These are phyloP conservation scores for Neelides sp. DNA, from an alignment of 1,140 invertebrate species.

Conservation along the genomic window DNA sequence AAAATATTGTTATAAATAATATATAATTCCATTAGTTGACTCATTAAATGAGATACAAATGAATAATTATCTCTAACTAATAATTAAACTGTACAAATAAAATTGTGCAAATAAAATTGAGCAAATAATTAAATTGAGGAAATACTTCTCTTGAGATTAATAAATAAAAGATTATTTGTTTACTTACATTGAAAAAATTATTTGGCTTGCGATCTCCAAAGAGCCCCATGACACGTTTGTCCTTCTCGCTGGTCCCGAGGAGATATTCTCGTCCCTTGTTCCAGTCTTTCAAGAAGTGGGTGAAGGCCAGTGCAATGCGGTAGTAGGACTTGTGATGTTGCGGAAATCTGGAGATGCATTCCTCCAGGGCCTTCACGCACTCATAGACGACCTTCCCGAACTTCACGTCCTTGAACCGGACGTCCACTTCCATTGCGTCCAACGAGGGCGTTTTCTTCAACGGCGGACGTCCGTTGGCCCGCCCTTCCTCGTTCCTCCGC, in stretches of 20 bases:
- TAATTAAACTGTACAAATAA: neutral
- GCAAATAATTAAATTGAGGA: too few relatives aligned
- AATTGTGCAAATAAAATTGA: too few relatives aligned
- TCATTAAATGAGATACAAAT: too few relatives aligned
- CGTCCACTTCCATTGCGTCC: slow-evolving; percentile 9
- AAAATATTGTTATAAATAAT: slow-evolving; percentile 7
- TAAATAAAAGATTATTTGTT: neutral
- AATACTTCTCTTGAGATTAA: too few relatives aligned
- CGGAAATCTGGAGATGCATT: slow-evolving; percentile 69
- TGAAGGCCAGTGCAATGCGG: slow-evolving; percentile 69
- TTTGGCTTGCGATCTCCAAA: slow-evolving; percentile 68
- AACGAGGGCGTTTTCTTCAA: neutral
- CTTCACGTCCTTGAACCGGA: slow-evolving; percentile 17
- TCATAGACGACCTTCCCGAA: slow-evolving; percentile 36
- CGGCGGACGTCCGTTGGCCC: neutral
- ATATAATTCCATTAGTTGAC: neutral
- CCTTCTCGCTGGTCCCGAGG: slow-evolving; percentile 46
- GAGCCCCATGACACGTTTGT: slow-evolving; percentile 57
- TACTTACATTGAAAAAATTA: slow-evolving; percentile 77
- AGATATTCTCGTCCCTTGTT: slow-evolving; percentile 56
- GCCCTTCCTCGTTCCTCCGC: too few relatives aligned
- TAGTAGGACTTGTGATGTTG: slow-evolving; percentile 89
- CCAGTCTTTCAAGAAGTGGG: slow-evolving; percentile 52
- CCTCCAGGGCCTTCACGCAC: slow-evolving; percentile 64
- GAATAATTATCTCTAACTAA: neutral